Percentiles rank a stretch among this genome's conserved stretches.
phyloP scores from a whole-genome alignment of 2,113 vertebrate species.

The Copsychus sechellarum region DNA sequence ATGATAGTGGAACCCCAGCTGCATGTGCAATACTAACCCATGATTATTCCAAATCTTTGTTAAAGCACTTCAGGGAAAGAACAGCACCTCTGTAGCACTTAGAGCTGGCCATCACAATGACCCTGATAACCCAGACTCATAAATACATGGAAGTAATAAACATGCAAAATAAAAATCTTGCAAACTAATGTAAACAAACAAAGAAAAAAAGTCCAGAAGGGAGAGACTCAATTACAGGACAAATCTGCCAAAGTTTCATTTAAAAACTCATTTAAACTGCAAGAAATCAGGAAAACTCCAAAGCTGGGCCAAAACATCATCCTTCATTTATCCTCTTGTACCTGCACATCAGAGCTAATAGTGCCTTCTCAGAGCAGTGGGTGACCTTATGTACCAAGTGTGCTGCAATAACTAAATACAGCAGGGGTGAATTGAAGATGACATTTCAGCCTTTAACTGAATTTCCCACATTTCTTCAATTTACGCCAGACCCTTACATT shows the following conservation, averaged over 20 bases:
- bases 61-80: background rate
- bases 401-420: constrained; percentile 51
- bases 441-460: constrained; percentile 59
- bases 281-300: background rate
- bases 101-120: background rate
- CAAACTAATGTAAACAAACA: background rate
- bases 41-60: background rate
- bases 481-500: background rate
- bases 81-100: background rate
- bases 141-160: background rate
- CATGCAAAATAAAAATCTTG: background rate
- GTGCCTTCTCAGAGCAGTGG: constrained; percentile 26
- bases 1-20: background rate
- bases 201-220: background rate
- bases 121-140: background rate
- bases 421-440: constrained; percentile 57
- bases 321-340: background rate
- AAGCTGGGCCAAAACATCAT: background rate
- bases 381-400: constrained; percentile 42
- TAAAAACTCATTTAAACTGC: background rate
- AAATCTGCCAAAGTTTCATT: background rate
- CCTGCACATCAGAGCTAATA: constrained; percentile 12
- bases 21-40: background rate
- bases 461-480: constrained; percentile 44
- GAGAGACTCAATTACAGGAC: background rate